Evolutionary conservation across 2,113 vertebrate genomes (phyloP).

Genomic region (Oncorhynchus keta): DNA sequence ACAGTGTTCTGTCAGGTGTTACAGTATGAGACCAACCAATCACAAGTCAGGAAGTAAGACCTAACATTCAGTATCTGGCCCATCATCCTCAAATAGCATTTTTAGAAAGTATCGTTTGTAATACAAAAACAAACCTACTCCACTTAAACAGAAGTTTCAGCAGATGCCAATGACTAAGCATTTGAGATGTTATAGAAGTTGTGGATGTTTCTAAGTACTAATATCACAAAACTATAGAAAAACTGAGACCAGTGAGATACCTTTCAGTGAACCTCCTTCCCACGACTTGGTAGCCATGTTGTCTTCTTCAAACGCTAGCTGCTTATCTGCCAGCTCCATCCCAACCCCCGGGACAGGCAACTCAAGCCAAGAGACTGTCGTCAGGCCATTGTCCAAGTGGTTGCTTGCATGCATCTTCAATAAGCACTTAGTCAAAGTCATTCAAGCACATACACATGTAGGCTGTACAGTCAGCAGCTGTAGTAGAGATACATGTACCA

Average conservation of each 20-base stretch:
- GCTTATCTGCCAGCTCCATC: background rate
- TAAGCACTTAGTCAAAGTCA: background rate
- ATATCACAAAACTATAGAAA: background rate
- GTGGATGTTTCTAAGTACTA: too few relatives aligned
- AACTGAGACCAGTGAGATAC: background rate
- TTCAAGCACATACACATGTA: background rate
- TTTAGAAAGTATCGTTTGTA: background rate
- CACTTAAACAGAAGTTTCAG: background rate
- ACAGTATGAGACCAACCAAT: background rate
- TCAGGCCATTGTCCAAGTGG: background rate
- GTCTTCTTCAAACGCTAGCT: background rate
- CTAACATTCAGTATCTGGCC: background rate
- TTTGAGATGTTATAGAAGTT: background rate
- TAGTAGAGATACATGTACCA: background rate
- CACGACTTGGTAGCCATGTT: too few relatives aligned
- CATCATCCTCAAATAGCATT: background rate
- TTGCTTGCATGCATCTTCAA: background rate
- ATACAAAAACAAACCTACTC: background rate
- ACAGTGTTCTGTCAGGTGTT: constrained; percentile 45
- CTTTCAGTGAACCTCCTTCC: background rate
- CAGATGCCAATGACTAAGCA: background rate
- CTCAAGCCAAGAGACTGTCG: too few relatives aligned
- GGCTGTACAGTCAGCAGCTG: constrained; percentile 3
- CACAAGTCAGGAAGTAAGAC: background rate
- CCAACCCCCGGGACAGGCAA: background rate